Conservation (phyloP, 1,140 invertebrate genomes). For the Hycleus phaleratus region DNA sequence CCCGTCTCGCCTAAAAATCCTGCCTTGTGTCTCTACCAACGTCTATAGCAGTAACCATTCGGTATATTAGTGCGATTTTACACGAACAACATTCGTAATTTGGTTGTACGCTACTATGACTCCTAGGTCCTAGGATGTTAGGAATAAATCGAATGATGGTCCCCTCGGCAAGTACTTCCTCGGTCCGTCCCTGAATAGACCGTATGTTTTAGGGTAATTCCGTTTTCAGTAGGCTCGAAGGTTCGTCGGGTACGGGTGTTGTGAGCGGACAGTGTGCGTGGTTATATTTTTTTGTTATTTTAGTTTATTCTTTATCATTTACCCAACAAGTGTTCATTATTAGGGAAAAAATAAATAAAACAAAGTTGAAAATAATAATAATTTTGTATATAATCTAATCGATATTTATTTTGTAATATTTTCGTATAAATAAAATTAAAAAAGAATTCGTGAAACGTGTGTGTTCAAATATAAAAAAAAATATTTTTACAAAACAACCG, state of each 20-base stretch:
- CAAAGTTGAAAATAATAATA: no score
- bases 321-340: conserved; percentile 13
- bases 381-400: no score
- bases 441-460: no score
- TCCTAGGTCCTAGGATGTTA: conserved; percentile 11
- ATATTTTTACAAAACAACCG: no score
- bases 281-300: conserved; percentile 9
- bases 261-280: conserved; percentile 9
- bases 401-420: no score
- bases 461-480: no score
- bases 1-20: no score
- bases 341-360: no score
- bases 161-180: conserved; percentile 16
- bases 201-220: conserved; percentile 26
- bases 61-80: not conserved
- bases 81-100: conserved; percentile 7
- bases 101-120: conserved; percentile 6
- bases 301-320: conserved; percentile 27
- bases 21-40: no score
- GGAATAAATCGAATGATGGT: conserved; percentile 5
- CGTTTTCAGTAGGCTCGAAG: conserved; percentile 28
- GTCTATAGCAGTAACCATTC: no score
- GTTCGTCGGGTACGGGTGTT: conserved; percentile 19
- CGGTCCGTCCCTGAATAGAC: conserved; percentile 23
- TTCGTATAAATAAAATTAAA: no score